Conservation (phyloP, 1,140 invertebrate genomes). For the Atta cephalotes region DNA sequence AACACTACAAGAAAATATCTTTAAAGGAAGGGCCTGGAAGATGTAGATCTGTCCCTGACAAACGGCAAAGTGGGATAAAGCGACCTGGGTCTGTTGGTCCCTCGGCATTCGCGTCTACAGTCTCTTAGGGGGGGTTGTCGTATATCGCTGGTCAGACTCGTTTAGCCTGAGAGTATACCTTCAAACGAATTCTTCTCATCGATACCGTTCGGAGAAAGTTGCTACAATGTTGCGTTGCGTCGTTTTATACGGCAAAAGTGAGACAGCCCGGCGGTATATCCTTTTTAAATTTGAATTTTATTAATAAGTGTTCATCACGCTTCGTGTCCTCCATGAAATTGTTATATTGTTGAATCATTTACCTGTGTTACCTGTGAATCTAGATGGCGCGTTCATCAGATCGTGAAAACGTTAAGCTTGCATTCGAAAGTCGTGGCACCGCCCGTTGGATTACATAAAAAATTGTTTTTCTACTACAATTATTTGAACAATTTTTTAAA, state of each 20-base stretch:
- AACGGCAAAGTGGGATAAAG: slow-evolving; percentile 59
- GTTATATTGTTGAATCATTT: slow-evolving; percentile 43
- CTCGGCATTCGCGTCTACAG: slow-evolving; percentile 71
- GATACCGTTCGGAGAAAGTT: slow-evolving; percentile 62
- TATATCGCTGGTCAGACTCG: slow-evolving; percentile 24
- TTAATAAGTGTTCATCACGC: neutral
- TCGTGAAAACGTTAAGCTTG: slow-evolving; percentile 38
- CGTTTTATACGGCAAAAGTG: slow-evolving; percentile 6
- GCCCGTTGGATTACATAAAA: slow-evolving; percentile 23
- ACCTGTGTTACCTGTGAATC: slow-evolving; percentile 35
- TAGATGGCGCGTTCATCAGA: slow-evolving; percentile 67
- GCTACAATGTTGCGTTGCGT: neutral
- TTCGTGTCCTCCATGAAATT: neutral
- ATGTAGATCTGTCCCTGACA: slow-evolving; percentile 52
- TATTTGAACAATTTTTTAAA: neutral
- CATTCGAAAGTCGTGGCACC: slow-evolving; percentile 28
- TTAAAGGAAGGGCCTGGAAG: slow-evolving; percentile 11
- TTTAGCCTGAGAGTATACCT: slow-evolving; percentile 1
- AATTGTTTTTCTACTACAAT: neutral
- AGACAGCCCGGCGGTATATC: neutral
- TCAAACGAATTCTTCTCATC: slow-evolving; percentile 9
- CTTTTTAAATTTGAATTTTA: slow-evolving; percentile 16
- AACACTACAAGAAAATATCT: neutral
- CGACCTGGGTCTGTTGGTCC: slow-evolving; percentile 66
- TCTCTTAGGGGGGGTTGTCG: slow-evolving; percentile 72